Percentiles rank a stretch among this genome's conserved stretches.
phyloP scores from a whole-genome alignment of 2,113 vertebrate species.

The Sardina pilchardus region DNA sequence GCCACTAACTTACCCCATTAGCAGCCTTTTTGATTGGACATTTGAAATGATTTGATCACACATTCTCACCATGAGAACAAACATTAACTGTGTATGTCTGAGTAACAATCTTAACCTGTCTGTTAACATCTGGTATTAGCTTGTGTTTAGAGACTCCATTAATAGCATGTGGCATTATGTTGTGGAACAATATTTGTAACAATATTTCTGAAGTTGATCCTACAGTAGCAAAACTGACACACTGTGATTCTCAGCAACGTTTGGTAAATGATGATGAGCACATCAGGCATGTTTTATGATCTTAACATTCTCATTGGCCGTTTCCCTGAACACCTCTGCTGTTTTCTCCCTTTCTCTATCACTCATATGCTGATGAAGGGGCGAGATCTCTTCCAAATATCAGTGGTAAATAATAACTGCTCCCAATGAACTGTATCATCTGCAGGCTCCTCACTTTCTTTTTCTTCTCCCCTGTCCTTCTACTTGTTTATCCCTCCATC shows the following conservation, averaged over 20 bases:
- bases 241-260: conserved; percentile 7
- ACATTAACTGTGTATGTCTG: conserved; percentile 18
- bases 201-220: neutral
- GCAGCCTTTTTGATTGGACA: conserved; percentile 12
- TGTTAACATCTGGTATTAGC: conserved; percentile 18
- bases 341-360: conserved; percentile 68
- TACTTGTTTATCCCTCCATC: neutral
- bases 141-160: conserved; percentile 30
- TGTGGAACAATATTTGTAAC: conserved; percentile 26
- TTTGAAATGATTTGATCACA: conserved; percentile 25
- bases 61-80: conserved; percentile 37
- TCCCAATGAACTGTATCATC: conserved; percentile 26
- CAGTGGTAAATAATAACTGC: conserved; percentile 74
- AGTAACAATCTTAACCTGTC: neutral
- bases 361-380: conserved; percentile 75
- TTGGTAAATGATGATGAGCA: conserved; percentile 20
- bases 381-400: conserved; percentile 74
- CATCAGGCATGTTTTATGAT: conserved; percentile 30
- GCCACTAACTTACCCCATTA: neutral
- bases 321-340: conserved; percentile 59
- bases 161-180: conserved; percentile 38
- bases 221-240: neutral
- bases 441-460: neutral
- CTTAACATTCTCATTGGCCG: conserved; percentile 52
- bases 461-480: neutral